These are phyloP conservation scores for Stichodactyla mertensii DNA, from an alignment of 64 coral and sea anemone species.

Conservation along the genomic window DNA sequence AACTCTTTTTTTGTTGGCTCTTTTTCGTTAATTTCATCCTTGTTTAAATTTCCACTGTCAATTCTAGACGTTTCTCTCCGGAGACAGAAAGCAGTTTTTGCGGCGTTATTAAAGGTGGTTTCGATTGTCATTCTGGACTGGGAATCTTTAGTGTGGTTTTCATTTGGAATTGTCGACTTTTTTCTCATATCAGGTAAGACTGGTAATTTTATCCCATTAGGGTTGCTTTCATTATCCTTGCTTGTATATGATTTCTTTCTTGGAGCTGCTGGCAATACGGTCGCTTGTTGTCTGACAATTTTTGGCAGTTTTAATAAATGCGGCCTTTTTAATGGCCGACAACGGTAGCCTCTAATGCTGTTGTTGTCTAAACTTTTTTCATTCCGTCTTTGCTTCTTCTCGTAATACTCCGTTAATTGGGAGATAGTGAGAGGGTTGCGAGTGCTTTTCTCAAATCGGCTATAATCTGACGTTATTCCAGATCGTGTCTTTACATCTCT, in stretches of 20 bases:
- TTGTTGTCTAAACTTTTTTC: not conserved
- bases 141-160: not conserved
- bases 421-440: not conserved
- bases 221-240: not conserved
- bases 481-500: no score
- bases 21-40: not conserved
- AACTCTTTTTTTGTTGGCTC: not conserved
- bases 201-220: not conserved
- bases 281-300: not conserved
- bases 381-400: not conserved
- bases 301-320: not conserved
- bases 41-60: not conserved
- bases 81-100: not conserved
- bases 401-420: not conserved
- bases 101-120: not conserved
- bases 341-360: not conserved
- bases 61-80: not conserved
- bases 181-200: not conserved
- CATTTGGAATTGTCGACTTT: not conserved
- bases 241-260: not conserved
- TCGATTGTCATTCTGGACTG: not conserved
- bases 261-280: not conserved
- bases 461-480: no score
- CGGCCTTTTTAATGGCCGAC: not conserved
- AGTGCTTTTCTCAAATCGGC: not conserved